These are phyloP conservation scores for Podilymbus podiceps DNA, from an alignment of 2,113 vertebrate genomes.

Conservation along the genomic window DNA sequence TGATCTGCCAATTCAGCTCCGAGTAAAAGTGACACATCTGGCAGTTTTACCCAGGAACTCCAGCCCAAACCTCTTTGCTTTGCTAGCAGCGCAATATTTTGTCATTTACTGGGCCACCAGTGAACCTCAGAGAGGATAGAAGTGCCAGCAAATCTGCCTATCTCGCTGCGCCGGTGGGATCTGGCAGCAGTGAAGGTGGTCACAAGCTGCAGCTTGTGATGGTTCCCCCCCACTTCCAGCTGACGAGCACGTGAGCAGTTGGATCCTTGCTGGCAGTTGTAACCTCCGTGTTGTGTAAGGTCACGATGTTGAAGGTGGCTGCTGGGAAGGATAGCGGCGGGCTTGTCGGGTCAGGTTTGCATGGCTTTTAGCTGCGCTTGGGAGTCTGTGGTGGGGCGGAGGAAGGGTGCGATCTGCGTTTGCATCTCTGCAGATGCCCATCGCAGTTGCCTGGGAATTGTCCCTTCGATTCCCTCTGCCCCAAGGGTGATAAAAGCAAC, in stretches of 20 bases:
- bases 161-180: not conserved
- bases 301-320: not conserved
- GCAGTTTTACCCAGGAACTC: not conserved
- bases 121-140: not conserved
- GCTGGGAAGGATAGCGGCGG: not conserved
- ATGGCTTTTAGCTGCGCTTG: not conserved
- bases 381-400: accelerated
- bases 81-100: not conserved
- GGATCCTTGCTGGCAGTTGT: not conserved
- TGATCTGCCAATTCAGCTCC: constrained; percentile 4
- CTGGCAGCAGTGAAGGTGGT: not conserved
- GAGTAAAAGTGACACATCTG: constrained; percentile 16
- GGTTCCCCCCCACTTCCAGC: not conserved
- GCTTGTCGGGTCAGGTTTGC: no score
- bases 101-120: not conserved
- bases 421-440: not conserved
- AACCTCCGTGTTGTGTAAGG: accelerated
- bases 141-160: not conserved
- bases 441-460: not conserved
- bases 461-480: not conserved
- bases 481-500: not conserved
- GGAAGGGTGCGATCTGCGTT: accelerated
- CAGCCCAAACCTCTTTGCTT: constrained; percentile 13
- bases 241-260: not conserved
- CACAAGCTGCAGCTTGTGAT: not conserved